phyloP scores from a whole-genome alignment of 2,888 invertebrate genomes.

The Chamaedrilus cognettii region DNA sequence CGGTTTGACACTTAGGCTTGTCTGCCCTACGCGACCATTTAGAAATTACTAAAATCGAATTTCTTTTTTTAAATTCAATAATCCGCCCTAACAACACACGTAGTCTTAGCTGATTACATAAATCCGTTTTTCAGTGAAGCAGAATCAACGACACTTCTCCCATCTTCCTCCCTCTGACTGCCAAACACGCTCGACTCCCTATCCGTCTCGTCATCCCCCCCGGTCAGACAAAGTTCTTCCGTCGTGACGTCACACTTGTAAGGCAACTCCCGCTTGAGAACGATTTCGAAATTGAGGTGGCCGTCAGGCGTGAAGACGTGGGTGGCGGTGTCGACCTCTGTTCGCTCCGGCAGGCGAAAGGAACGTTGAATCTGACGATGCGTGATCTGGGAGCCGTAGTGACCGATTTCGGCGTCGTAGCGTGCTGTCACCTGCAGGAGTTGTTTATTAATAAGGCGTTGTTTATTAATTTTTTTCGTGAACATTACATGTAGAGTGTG shows the following conservation, averaged over 20 bases:
- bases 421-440: constrained; percentile 28
- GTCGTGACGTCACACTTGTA: constrained; percentile 31
- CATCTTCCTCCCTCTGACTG: neutral
- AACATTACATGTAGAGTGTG: no score
- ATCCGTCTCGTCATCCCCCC: neutral
- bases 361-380: constrained; percentile 31
- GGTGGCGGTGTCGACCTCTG: constrained; percentile 35
- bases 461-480: no score
- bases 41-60: no score
- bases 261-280: constrained; percentile 33
- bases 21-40: no score
- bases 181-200: neutral
- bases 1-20: no score
- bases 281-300: constrained; percentile 34
- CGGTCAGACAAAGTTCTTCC: constrained; percentile 24
- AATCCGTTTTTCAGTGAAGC: neutral
- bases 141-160: neutral
- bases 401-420: constrained; percentile 37
- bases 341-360: constrained; percentile 36
- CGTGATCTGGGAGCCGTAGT: constrained; percentile 34
- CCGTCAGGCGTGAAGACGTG: constrained; percentile 35
- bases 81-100: no score
- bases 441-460: no score
- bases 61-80: no score
- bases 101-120: no score